Percentiles rank a stretch among this genome's conserved stretches.
Evolutionary conservation across 2,797 vertebrate species (phyloP).

Genomic region (Gymnoscopelus microlampas): DNA sequence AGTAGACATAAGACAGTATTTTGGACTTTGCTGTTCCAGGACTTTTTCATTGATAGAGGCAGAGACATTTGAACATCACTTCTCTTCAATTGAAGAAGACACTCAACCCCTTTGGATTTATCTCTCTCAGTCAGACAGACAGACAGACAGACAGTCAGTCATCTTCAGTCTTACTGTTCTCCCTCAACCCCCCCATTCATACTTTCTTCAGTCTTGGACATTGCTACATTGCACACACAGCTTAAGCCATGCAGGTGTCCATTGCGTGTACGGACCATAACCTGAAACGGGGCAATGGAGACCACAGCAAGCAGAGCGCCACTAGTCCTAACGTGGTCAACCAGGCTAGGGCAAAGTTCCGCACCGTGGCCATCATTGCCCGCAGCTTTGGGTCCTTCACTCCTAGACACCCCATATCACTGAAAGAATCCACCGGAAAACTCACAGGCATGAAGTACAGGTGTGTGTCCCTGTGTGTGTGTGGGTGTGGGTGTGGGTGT

Average conservation of each 20-base stretch:
- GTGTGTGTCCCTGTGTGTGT: conserved; percentile 78
- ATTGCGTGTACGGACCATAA: conserved; percentile 99
- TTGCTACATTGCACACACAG: conserved; percentile 19
- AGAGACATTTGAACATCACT: conserved; percentile 15
- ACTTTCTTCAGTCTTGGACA: conserved; percentile 23
- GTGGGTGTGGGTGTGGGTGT: conserved; percentile 9
- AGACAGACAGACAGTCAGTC: background rate
- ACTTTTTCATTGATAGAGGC: conserved; percentile 21
- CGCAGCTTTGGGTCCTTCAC: conserved; percentile 95
- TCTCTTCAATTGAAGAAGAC: background rate
- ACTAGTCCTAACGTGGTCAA: conserved; percentile 93
- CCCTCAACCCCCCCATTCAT: conserved; percentile 16
- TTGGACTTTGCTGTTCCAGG: conserved; percentile 36
- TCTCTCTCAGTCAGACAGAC: background rate
- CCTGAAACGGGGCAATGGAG: conserved; percentile 95
- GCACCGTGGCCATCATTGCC: conserved; percentile 97
- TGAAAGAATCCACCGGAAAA: conserved; percentile 98
- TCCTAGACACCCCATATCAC: conserved; percentile 94
- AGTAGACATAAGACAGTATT: conserved; percentile 27
- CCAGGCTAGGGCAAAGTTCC: conserved; percentile 95
- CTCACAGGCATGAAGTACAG: conserved; percentile 99
- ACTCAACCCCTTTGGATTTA: background rate
- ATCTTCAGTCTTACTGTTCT: background rate
- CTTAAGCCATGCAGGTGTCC: conserved; percentile 94
- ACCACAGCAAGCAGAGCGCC: conserved; percentile 93